These are phyloP conservation scores for Lysandra coridon DNA, from an alignment of 2,888 invertebrate genomes.

Conservation along the genomic window DNA sequence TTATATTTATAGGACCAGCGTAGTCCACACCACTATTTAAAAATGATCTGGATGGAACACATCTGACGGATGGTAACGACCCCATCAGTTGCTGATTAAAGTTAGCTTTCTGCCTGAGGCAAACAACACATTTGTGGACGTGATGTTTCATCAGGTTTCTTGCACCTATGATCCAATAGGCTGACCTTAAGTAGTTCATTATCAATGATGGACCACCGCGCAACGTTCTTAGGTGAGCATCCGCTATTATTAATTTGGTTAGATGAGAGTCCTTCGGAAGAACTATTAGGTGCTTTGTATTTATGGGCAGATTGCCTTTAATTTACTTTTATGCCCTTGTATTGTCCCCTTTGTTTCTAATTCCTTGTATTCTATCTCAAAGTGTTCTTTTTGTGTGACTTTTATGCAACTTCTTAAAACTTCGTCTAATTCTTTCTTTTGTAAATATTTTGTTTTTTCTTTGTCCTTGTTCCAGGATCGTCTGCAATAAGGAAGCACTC, in stretches of 20 bases:
- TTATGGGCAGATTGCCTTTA: too few species aligned
- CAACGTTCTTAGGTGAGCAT: background rate
- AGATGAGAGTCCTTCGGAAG: background rate
- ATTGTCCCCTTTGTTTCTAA: too few species aligned
- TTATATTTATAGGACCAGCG: slow-evolving; percentile 30
- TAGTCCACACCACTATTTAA: slow-evolving; percentile 25
- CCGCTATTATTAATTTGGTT: background rate
- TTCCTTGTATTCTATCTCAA: too few species aligned
- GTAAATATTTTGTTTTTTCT: too few species aligned
- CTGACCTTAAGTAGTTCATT: background rate
- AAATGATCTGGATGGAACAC: slow-evolving; percentile 1
- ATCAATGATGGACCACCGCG: background rate
- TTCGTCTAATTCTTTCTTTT: too few species aligned
- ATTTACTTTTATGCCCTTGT: too few species aligned
- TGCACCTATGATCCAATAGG: slow-evolving; percentile 20
- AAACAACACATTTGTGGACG: slow-evolving; percentile 3
- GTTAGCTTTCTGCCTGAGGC: background rate
- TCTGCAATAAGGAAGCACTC: too few species aligned
- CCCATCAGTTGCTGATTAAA: slow-evolving; percentile 18
- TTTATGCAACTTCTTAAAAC: too few species aligned
- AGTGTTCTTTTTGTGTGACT: too few species aligned
- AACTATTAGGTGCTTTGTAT: slow-evolving; percentile 4
- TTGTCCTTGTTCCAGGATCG: too few species aligned
- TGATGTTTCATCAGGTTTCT: slow-evolving; percentile 16
- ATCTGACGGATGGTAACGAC: slow-evolving; percentile 10